Base-by-base conservation (phyloP, 2,888 invertebrate species). In the Nemoura dubitans region DNA sequence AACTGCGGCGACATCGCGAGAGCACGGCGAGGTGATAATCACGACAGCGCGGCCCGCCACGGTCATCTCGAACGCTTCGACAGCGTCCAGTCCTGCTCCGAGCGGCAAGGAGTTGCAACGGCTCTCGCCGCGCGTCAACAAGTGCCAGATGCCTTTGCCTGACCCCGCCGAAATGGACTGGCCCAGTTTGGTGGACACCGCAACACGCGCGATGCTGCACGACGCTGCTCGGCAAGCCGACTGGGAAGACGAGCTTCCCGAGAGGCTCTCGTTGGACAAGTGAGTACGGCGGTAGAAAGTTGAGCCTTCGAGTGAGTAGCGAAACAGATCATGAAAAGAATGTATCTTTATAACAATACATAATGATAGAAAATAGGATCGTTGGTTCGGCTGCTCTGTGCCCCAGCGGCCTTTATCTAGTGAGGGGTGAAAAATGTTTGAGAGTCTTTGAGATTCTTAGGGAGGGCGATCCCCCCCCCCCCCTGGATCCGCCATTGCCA, bases 161-260 rank as follows among this genome's bases (percentile, higher is more conserved):
- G 94, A 96, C 90, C 94, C 95, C 2, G 93, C 94, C 76, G 95
- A 95, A 81, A 93, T 96, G 89, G 96, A 97, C 91, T 97, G 97
- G 97, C 94, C 95, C 16, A 94, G 95, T 90, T 92, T 97, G 28
- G 96, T 97, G 0, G 95, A 96, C 90, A 96, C 96, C 0, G 96
- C 96, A 42, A 96, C 96, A 0, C 92, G 95, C 87, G 96, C 95
- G 27, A 95, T 95, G 92, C 92, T 95, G 80, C 93, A 94, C 92
- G 89, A 89, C 86, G 88, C 87, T 28, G 88, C 88, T 16, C 87
- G 87, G 27, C 89, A 89, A 88, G 89, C 89, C 85, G 90, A 90
- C 81, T 92, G 92, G 91, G 91, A 91, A 6, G 91, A 92, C 30
- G 92, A 92, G 87, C 90, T 90, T 0, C 89, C 91, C 28, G 90